Conservation (phyloP, 2,888 invertebrate species). For the Sacculina carcini region DNA sequence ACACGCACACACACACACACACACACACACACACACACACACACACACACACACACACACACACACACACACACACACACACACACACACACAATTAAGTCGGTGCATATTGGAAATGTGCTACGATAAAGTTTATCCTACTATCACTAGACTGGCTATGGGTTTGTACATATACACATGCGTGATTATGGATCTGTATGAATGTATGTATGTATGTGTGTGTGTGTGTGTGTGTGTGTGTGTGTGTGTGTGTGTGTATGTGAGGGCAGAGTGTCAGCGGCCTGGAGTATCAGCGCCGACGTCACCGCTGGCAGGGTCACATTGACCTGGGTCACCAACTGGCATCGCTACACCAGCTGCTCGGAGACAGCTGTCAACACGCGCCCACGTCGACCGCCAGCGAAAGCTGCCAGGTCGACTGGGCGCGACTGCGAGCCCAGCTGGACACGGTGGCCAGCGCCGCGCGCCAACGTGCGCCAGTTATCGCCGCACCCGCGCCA, state of each 20-base stretch:
- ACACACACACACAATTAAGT: not conserved
- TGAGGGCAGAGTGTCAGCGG: too few species aligned
- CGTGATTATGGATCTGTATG: not conserved
- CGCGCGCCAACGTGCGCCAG: too few species aligned
- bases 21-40: not conserved
- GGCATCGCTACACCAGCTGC: slow-evolving; percentile 46
- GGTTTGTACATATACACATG: not conserved
- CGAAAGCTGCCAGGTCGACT: too few species aligned
- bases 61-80: not conserved
- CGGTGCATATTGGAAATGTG: not conserved
- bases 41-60: not conserved
- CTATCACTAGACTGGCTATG: not conserved
- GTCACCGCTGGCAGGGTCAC: slow-evolving; percentile 64
- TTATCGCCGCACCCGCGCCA: too few species aligned
- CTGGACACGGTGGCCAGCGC: too few species aligned
- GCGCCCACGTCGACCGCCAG: too few species aligned
- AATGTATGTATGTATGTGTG: slow-evolving; percentile 4
- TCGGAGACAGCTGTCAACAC: too few species aligned
- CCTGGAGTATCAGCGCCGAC: too few species aligned
- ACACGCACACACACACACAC: not conserved
- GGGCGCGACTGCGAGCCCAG: too few species aligned
- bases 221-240: slow-evolving; percentile 7
- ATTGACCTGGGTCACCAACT: slow-evolving; percentile 72
- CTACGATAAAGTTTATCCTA: not conserved
- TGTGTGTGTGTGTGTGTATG: slow-evolving; percentile 5